phyloP scores from a whole-genome alignment of 2,888 invertebrate species.

The Orthosia incerta region DNA sequence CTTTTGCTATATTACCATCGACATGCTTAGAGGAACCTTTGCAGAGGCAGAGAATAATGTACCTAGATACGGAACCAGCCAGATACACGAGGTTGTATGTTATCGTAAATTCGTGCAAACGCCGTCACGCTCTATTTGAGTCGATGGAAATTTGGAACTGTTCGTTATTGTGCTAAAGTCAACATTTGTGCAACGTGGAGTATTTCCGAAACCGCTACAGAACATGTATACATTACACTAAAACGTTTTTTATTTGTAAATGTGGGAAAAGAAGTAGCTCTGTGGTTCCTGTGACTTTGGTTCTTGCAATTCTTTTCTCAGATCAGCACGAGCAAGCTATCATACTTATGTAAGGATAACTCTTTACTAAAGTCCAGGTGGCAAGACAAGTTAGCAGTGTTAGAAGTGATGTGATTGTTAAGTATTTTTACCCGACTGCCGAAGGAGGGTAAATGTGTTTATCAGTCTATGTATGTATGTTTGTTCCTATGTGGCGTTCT shows the following conservation, averaged over 20 bases:
- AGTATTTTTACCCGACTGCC: too few species aligned
- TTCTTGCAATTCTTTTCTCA: neutral
- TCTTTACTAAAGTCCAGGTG: too few species aligned
- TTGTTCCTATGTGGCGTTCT: too few species aligned
- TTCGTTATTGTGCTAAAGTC: slow-evolving; percentile 37
- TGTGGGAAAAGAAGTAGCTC: neutral
- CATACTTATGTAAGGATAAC: too few species aligned
- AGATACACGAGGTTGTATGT: slow-evolving; percentile 6
- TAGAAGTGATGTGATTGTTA: too few species aligned
- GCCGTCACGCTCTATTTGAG: slow-evolving; percentile 61
- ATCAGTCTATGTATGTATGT: too few species aligned
- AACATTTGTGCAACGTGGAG: slow-evolving; percentile 52
- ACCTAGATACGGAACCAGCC: slow-evolving; percentile 31
- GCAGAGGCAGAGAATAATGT: neutral
- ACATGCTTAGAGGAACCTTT: neutral
- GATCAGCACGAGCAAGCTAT: neutral
- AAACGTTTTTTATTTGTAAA: neutral
- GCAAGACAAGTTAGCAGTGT: too few species aligned
- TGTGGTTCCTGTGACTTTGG: neutral
- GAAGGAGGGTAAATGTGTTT: too few species aligned
- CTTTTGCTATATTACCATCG: too few species aligned
- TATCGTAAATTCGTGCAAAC: slow-evolving; percentile 54
- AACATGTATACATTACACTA: slow-evolving; percentile 3
- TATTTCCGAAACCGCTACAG: slow-evolving; percentile 18
- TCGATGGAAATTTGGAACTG: slow-evolving; percentile 57